Evolutionary conservation across 2,113 vertebrate genomes (phyloP).

Genomic region (Vireo altiloquus): DNA sequence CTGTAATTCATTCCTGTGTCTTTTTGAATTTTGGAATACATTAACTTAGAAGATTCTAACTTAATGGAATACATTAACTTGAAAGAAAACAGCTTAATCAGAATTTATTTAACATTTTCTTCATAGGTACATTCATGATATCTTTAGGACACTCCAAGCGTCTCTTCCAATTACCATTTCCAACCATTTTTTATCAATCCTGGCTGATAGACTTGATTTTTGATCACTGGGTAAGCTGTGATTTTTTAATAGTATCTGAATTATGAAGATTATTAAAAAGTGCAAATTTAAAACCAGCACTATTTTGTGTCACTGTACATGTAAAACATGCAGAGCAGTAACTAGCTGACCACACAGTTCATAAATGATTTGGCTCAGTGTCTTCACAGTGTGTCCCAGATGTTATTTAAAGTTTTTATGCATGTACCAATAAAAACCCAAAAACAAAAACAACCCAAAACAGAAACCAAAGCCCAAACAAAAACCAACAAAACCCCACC

Average conservation of each 20-base stretch:
- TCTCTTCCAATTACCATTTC: neutral
- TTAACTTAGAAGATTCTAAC: neutral
- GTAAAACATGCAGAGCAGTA: neutral
- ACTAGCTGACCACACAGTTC: conserved; percentile 31
- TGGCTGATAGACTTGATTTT: neutral
- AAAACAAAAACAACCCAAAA: neutral
- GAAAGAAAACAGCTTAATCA: neutral
- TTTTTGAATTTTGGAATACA: neutral
- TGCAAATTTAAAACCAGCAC: neutral
- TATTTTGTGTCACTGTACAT: neutral
- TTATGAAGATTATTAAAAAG: neutral
- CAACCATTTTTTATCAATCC: neutral
- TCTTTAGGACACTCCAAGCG: neutral
- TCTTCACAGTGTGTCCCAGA: conserved; percentile 45
- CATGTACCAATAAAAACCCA: neutral
- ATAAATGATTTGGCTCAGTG: conserved; percentile 21
- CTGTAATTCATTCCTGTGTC: neutral
- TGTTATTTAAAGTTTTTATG: conserved; percentile 10
- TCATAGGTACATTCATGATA: neutral
- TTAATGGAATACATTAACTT: neutral
- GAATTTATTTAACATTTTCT: neutral
- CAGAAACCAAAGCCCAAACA: neutral
- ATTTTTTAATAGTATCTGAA: neutral
- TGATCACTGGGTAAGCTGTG: neutral
- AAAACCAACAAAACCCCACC: neutral